Base-by-base conservation (phyloP, 2,797 vertebrate genomes). In the Karalla daura region DNA sequence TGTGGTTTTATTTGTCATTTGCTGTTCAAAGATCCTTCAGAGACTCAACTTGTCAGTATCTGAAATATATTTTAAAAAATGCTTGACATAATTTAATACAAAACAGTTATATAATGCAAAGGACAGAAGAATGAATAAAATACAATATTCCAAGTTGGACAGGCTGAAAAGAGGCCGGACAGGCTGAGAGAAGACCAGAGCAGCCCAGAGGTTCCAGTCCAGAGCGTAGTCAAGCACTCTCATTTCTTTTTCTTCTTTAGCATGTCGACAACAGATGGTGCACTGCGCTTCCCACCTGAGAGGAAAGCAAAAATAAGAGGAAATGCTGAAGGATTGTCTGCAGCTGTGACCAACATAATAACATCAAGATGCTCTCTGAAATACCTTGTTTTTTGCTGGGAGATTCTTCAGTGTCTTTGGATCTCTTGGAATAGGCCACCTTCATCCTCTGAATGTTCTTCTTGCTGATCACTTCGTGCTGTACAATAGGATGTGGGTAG, bases 361-460 rank as follows among this genome's bases (percentile, higher is more conserved):
- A n/a, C n/a, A n/a, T n/a, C n/a, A n/a, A 37, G 14, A 15, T 2
- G 8, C 46, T 47, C 28, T 9, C 18, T 28, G 33, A 0, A 0
- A n/a, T 75, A 90, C 88, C 83, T 81, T 85, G 83, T 17, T 54
- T 86, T 74, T 84, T 83, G 21, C 5, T 60, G 9, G 84, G 77
- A 30, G 83, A 76, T 23, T 80, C 65, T 0, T 47, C 3, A 1
- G 35, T 0, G 15, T 68, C 41, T 37, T 39, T 1, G 0, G 89
- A 85, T 59, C 89, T 89, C 45, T 84, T 88, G 18, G 92, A 85
- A 23, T 88, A 93, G 1, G 94, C 92, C 0, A 71, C 44, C 74
- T 94, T 95, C 92, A 94, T 94, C 70, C 87, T 89, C 80, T 90
- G 91, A 32, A 92, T 72, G 63, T 94, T 95, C 66, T 76, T 89